phyloP scores from a whole-genome alignment of 2,113 vertebrate genomes.

The Limanda limanda region DNA sequence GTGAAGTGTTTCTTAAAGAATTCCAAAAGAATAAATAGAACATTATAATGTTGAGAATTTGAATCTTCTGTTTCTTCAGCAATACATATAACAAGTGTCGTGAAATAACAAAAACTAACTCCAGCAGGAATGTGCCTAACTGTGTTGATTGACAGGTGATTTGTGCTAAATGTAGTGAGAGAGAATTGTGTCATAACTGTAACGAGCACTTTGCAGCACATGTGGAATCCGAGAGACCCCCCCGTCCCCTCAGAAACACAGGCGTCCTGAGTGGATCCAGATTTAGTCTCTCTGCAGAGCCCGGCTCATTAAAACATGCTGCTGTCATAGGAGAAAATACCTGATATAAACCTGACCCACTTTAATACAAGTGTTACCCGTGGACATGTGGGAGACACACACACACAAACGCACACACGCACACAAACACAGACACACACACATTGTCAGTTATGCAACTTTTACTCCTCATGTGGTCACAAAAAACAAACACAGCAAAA shows the following conservation, averaged over 20 bases:
- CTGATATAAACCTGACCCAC: slow-evolving; percentile 54
- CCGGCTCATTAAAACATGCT: slow-evolving; percentile 70
- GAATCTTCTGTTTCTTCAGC: too few species aligned
- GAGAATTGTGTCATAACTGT: slow-evolving; percentile 17
- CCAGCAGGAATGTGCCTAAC: not conserved
- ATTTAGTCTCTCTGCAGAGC: slow-evolving; percentile 70
- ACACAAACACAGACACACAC: slow-evolving; percentile 9
- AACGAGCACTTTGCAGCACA: slow-evolving; percentile 49
- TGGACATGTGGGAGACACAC: slow-evolving; percentile 24
- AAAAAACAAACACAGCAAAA: not conserved
- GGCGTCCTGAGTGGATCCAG: slow-evolving; percentile 40
- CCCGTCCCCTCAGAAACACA: not conserved
- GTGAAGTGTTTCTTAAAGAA: too few species aligned
- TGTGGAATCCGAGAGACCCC: not conserved
- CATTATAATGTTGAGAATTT: too few species aligned
- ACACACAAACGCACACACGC: not conserved
- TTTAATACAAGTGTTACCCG: slow-evolving; percentile 39
- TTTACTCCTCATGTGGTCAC: not conserved
- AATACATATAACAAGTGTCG: too few species aligned
- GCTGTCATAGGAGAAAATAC: slow-evolving; percentile 60
- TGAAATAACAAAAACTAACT: too few species aligned
- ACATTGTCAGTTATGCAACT: not conserved
- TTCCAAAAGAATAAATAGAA: too few species aligned
- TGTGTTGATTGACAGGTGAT: slow-evolving; percentile 37
- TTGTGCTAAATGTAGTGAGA: slow-evolving; percentile 16